Evolutionary conservation across 1,140 invertebrate species (phyloP).

Genomic region (Calliphora vicina): DNA sequence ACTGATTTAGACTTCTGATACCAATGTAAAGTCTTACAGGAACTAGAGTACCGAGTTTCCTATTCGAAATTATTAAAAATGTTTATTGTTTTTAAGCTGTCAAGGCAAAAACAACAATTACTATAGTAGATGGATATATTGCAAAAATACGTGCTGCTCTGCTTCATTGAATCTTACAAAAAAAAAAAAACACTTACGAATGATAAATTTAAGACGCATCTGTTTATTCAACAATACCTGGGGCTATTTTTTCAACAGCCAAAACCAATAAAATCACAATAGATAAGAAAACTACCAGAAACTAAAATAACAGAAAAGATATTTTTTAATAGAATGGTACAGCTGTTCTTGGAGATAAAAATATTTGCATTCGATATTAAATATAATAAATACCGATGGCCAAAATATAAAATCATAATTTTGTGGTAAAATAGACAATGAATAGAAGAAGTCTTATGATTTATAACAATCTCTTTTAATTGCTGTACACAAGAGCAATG

Average conservation of each 20-base stretch:
- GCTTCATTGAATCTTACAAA: not conserved
- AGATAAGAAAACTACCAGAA: not conserved
- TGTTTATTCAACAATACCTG: not conserved
- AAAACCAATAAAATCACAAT: not conserved
- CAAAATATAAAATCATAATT: not conserved
- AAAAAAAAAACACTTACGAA: not conserved
- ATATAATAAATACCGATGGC: not conserved
- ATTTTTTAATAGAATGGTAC: not conserved
- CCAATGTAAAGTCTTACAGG: too few relatives aligned
- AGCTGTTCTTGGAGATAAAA: not conserved
- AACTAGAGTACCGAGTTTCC: too few relatives aligned
- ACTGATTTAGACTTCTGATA: too few relatives aligned
- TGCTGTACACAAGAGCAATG: not conserved
- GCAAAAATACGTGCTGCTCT: not conserved
- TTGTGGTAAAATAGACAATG: not conserved
- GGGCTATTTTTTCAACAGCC: not conserved
- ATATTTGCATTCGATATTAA: not conserved
- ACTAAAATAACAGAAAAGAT: not conserved
- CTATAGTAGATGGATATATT: not conserved
- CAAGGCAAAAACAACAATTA: too few relatives aligned
- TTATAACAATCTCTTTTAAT: not conserved
- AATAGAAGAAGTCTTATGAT: not conserved
- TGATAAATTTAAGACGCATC: not conserved
- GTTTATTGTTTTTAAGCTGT: too few relatives aligned
- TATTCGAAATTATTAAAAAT: too few relatives aligned